Base-by-base conservation (phyloP, 2,113 vertebrate genomes). In the Mesitornis unicolor region DNA sequence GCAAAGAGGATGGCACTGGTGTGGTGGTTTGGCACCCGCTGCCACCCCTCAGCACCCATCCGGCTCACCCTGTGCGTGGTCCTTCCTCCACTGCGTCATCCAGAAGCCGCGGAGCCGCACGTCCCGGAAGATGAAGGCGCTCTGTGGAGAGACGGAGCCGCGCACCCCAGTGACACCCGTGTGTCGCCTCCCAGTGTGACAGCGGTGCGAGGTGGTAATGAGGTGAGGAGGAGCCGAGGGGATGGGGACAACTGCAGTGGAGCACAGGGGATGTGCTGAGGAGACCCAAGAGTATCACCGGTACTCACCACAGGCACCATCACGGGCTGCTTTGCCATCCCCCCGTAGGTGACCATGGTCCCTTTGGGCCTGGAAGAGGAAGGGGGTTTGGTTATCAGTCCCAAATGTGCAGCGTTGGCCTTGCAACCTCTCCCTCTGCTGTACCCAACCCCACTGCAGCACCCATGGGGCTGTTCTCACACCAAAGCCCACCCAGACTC, bases 341-440 rank as follows among this genome's bases (percentile, higher is more conserved):
- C 99, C 9, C 99, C 99, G 1, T 99, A 99, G 6, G 99, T 99
- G 97, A 99, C 99, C 99, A 99, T 98, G 63, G 99, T 99, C 63
- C 99, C 99, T 82, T 98, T 98, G 53, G 96, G 97, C 92, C 99
- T 99, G 89, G 16, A 93, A 47, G 42, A 89, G 9, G 87, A 33
- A 59, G 57, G 16, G 43, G 14, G 18, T 50, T 71, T 28, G 18
- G 60, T 54, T n/a, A 40, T 3, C 0, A 5, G 21, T 21, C 25
- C 53, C 33, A 29, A 51, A 47, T 7, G 16, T 2, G 42, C 29
- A 74, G n/a, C 45, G 71, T 18, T 33, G 33, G 20, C 29, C 47
- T 33, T 10, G 11, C 31, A 11, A 21, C 28, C 29, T 61, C 22
- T 20, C 33, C 22, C 26, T 59, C 59, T 16, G 31, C 45, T 0